phyloP scores from a whole-genome alignment of 2,797 vertebrate species.

The Steatocranus sp. region DNA sequence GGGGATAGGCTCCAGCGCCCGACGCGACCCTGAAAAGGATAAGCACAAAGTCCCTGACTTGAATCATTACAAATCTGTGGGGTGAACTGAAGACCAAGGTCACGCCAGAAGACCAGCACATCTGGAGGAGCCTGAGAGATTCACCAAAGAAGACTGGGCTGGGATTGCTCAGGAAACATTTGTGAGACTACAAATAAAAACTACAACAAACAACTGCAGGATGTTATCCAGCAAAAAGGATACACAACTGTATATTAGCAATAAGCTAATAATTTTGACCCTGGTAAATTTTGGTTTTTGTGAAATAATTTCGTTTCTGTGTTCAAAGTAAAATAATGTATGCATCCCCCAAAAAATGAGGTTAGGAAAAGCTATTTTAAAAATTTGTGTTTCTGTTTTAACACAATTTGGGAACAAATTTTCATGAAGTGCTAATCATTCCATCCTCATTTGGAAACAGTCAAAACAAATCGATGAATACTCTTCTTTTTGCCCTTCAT shows the following conservation, averaged over 20 bases:
- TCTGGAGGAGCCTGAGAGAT: background rate
- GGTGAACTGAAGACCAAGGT: background rate
- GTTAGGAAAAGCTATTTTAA: background rate
- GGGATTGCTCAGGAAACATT: background rate
- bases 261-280: background rate
- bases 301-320: background rate
- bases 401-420: background rate
- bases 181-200: background rate
- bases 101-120: background rate
- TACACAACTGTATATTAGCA: background rate
- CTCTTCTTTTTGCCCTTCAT: background rate
- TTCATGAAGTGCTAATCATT: background rate
- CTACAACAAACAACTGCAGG: background rate
- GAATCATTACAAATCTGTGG: background rate
- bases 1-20: no score
- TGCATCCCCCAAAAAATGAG: background rate
- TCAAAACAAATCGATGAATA: slow-evolving; percentile 15
- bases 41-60: background rate
- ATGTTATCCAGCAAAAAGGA: background rate
- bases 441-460: background rate
- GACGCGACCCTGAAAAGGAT: no score
- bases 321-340: background rate
- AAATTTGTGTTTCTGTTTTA: background rate
- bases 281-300: background rate
- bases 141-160: background rate